Percentiles rank a stretch among this genome's conserved stretches.
Conservation (phyloP, 2,113 vertebrate species). For the Laterallus jamaicensis region DNA sequence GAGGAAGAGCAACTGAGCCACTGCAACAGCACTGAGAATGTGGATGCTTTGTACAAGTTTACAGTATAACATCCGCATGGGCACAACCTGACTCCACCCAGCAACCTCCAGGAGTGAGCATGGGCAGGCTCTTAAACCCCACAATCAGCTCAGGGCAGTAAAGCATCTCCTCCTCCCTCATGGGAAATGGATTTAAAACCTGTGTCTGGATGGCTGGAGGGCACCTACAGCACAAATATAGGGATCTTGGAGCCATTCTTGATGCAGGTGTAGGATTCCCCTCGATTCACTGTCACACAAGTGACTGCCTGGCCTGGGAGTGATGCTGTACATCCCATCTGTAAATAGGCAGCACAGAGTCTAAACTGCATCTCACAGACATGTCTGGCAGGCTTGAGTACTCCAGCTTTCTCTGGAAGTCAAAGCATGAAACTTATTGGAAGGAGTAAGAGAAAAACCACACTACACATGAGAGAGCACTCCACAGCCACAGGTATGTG, state of each 20-base stretch:
- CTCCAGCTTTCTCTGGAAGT: background rate
- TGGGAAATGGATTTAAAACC: background rate
- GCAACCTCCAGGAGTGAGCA: background rate
- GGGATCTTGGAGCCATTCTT: background rate
- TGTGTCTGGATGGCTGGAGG: background rate
- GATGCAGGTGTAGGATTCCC: background rate
- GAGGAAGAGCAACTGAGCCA: background rate
- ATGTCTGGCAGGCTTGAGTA: accelerated
- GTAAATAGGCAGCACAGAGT: background rate
- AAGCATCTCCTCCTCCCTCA: background rate
- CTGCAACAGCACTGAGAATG: accelerated
- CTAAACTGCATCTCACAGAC: background rate
- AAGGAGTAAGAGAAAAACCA: background rate
- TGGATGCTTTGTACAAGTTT: background rate
- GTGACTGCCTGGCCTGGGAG: background rate
- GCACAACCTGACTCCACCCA: background rate
- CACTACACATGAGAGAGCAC: background rate
- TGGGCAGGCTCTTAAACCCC: background rate
- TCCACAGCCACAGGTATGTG: background rate
- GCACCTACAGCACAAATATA: accelerated
- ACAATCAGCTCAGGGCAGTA: background rate
- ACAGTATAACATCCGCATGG: accelerated
- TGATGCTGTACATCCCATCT: background rate
- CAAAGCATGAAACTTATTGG: background rate
- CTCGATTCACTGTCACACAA: accelerated